Conservation (phyloP, 2,797 vertebrate species). For the Dryobates pubescens region DNA sequence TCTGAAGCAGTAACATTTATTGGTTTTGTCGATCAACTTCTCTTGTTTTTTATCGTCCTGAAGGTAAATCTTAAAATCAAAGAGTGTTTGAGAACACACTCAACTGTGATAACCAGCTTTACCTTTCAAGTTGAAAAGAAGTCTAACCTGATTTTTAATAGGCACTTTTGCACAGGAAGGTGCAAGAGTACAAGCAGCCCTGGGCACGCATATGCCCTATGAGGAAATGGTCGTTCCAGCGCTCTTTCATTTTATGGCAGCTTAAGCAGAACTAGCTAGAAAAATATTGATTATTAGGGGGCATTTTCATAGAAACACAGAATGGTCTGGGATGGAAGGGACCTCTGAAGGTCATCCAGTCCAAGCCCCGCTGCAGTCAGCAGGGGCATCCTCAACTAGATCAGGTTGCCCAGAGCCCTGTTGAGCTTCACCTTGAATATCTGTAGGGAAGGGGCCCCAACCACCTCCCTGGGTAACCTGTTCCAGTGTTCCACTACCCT, state of each 20-base stretch:
- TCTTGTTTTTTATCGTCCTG: neutral
- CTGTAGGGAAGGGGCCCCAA: no score
- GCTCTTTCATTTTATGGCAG: neutral
- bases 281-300: neutral
- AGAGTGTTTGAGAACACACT: neutral
- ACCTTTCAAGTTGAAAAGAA: neutral
- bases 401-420: no score
- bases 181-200: neutral
- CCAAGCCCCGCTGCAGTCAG: no score
- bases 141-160: neutral
- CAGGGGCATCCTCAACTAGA: no score
- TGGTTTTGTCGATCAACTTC: neutral
- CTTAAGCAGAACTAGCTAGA: neutral
- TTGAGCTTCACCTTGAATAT: no score
- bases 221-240: neutral
- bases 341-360: no score
- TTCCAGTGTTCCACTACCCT: no score
- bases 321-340: no score
- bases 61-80: neutral
- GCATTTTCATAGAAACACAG: neutral
- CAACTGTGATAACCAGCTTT: neutral
- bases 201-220: rapidly evolving
- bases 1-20: neutral
- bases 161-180: neutral
- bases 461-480: no score